phyloP scores from a whole-genome alignment of 2,888 invertebrate species.

The Ochropacha duplaris region DNA sequence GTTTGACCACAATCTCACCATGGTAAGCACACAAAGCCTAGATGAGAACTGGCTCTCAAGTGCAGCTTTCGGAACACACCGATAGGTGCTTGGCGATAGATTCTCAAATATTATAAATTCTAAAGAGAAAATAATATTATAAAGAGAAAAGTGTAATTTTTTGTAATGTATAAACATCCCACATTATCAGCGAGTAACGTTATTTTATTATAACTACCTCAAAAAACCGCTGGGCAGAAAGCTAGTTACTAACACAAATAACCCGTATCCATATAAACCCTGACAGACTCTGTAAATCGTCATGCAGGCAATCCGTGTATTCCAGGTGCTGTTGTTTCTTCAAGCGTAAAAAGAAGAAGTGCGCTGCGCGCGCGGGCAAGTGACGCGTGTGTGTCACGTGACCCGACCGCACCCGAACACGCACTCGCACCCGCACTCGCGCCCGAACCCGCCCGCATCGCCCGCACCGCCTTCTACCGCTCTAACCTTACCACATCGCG shows the following conservation, averaged over 20 bases:
- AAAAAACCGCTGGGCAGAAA: neutral
- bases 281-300: slow-evolving; percentile 80
- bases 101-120: no score
- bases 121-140: no score
- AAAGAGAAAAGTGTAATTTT: no score
- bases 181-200: no score
- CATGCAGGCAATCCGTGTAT: slow-evolving; percentile 82
- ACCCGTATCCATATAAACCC: slow-evolving; percentile 47
- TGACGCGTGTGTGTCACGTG: slow-evolving; percentile 86
- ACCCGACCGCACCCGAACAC: slow-evolving; percentile 33
- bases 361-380: slow-evolving; percentile 91
- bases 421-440: neutral
- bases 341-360: slow-evolving; percentile 99
- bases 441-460: slow-evolving; percentile 14
- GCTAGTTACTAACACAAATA: neutral
- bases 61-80: no score
- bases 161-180: no score
- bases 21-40: no score
- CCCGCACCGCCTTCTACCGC: neutral
- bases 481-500: neutral
- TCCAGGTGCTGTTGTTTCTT: slow-evolving; percentile 99
- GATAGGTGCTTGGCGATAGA: no score
- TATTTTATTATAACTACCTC: no score
- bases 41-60: no score
- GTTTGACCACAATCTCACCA: no score